Conservation (phyloP, 1,140 invertebrate species). For the Aphelinus certus region DNA sequence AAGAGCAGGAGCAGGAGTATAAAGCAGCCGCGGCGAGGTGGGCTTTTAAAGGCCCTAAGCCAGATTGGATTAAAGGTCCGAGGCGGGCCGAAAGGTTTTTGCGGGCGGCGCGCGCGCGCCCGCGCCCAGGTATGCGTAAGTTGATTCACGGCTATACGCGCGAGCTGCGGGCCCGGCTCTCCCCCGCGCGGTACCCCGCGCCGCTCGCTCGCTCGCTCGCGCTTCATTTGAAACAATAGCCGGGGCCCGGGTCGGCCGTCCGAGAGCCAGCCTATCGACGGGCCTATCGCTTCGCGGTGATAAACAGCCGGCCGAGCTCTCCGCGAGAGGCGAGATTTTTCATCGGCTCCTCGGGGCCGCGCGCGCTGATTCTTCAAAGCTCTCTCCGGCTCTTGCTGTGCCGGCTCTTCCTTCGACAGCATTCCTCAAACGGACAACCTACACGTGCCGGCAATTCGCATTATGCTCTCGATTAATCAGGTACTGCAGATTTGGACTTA, state of each 20-base stretch:
- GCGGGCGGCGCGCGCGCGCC: constrained; percentile 24
- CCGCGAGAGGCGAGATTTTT: constrained; percentile 1
- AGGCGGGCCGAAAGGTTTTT: constrained; percentile 43
- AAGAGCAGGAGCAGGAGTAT: neutral
- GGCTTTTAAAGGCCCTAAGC: constrained; percentile 51
- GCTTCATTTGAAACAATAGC: constrained; percentile 37
- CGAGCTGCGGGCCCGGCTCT: neutral
- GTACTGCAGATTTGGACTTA: too few relatives aligned
- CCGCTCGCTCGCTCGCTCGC: too few relatives aligned
- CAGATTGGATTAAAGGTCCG: constrained; percentile 61
- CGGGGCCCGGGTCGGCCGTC: neutral
- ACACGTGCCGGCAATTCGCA: too few relatives aligned
- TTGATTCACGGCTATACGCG: constrained; percentile 55
- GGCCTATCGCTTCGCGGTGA: neutral
- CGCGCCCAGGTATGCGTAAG: constrained; percentile 44
- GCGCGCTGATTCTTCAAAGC: too few relatives aligned
- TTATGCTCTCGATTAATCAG: too few relatives aligned
- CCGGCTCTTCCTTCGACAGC: too few relatives aligned
- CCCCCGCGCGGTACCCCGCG: neutral
- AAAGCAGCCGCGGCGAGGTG: constrained; percentile 7
- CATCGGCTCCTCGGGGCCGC: neutral
- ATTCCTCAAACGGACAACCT: too few relatives aligned
- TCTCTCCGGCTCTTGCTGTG: too few relatives aligned
- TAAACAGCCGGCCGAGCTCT: constrained; percentile 10
- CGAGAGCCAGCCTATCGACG: constrained; percentile 1